Base-by-base conservation (phyloP, 2,113 vertebrate species). In the Nannospalax galili region DNA sequence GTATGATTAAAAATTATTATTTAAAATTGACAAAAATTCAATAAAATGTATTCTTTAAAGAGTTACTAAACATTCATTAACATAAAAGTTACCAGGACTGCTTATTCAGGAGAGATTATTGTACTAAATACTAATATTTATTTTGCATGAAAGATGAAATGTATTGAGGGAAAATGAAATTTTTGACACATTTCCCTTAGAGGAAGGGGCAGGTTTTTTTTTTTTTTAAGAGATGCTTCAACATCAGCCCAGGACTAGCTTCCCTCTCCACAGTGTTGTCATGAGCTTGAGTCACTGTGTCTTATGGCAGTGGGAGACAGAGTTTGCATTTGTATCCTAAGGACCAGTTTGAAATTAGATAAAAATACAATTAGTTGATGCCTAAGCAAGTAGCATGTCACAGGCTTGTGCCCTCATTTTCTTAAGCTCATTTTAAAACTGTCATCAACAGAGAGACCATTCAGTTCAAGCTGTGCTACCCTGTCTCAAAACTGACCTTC, bases 401-500 rank as follows among this genome's bases (percentile, higher is more conserved):
- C 62, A 82, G 64, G 64, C 58, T 56, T 24, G 75, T 79, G 10
- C 82, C 64, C 28, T 86, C 45, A 35, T 56, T 85, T 87, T 77
- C 48, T 91, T n/a, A 89, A 89, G 32, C 28, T 91, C 32, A 91
- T n/a, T 56, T 37, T 64, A 0, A 48, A 79, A n/a, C 82, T 6
- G n/a, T n/a, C n/a, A n/a, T n/a, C n/a, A n/a, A n/a, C n/a, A n/a
- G n/a, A n/a, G n/a, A n/a, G n/a, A n/a, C n/a, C n/a, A n/a, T n/a
- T n/a, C n/a, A n/a, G n/a, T n/a, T n/a, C n/a, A n/a, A 78, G 22
- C n/a, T 95, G 8, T 60, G 3, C 20, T 70, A 48, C 56, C 37
- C 28, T 85, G 42, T 84, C 52, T 93, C 69, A 94, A 84, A 88
- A 82, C 24, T 48, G 40, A 88, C 4, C 75, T 82, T 69, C 45